Percentiles rank a stretch among this genome's conserved stretches.
Evolutionary conservation across 2,113 vertebrate genomes (phyloP).

Genomic region (Haemorhous mexicanus): DNA sequence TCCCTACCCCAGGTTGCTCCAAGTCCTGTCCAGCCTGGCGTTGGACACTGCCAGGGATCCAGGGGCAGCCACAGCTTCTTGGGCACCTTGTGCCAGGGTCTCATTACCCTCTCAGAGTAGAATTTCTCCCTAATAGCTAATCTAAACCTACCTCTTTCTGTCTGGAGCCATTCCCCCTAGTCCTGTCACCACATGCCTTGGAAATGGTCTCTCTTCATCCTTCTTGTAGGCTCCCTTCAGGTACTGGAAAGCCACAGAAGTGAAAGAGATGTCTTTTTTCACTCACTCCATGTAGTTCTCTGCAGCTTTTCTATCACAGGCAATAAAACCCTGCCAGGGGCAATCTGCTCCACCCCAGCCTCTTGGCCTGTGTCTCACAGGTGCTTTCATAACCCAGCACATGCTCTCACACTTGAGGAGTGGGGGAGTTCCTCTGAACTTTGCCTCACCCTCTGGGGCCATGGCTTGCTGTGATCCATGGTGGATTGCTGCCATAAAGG

Average conservation of each 20-base stretch:
- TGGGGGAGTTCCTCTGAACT: not conserved
- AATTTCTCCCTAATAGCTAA: not conserved
- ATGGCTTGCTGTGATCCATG: accelerated
- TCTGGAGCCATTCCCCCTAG: not conserved
- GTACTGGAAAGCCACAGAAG: not conserved
- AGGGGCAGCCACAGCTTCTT: not conserved
- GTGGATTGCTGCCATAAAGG: not conserved
- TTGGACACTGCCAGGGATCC: not conserved
- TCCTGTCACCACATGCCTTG: not conserved
- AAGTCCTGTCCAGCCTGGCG: not conserved
- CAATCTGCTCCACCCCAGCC: not conserved
- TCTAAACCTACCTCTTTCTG: not conserved
- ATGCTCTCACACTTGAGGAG: not conserved
- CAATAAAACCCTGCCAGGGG: not conserved
- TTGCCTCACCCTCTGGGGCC: accelerated
- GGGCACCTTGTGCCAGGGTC: not conserved
- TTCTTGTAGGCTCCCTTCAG: not conserved
- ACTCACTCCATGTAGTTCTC: not conserved
- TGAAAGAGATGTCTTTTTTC: not conserved
- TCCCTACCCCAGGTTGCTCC: accelerated
- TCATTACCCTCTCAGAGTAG: not conserved
- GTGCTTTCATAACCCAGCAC: not conserved
- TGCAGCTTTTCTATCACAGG: not conserved
- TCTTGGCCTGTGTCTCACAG: not conserved
- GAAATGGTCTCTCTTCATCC: not conserved